A percentile compares a stretch with the other conserved stretches of the same genome.
phyloP scores from a whole-genome alignment of 2,113 vertebrate genomes.

The Pangasianodon hypophthalmus region DNA sequence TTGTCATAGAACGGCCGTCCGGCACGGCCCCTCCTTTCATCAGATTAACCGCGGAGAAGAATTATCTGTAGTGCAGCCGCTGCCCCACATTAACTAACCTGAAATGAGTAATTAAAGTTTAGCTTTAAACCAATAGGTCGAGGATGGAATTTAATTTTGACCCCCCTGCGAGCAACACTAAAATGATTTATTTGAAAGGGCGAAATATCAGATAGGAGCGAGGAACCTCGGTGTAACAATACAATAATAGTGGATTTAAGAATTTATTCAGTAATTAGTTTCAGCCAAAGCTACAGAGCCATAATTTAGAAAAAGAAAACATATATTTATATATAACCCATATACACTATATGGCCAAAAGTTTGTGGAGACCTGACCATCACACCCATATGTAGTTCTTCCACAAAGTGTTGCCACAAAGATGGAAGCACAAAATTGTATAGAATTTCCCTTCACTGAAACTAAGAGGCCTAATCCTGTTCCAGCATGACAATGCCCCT shows the following conservation, averaged over 20 bases:
- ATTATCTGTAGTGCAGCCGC: conserved; percentile 66
- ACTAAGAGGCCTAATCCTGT: no score
- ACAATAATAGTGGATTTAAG: not conserved
- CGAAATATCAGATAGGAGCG: not conserved
- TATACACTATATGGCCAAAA: no score
- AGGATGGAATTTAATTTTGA: conserved; percentile 66
- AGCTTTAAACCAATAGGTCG: conserved; percentile 69
- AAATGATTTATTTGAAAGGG: conserved; percentile 36
- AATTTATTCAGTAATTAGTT: not conserved
- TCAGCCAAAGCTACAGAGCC: not conserved
- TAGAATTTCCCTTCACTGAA: no score
- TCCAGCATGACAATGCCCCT: no score
- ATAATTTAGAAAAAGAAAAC: no score
- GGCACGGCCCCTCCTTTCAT: conserved; percentile 14
- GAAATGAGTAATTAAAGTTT: conserved; percentile 73
- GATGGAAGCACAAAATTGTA: no score
- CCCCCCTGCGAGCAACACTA: conserved; percentile 22
- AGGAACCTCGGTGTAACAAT: not conserved
- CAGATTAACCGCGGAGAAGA: conserved; percentile 62
- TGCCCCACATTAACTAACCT: conserved; percentile 64
- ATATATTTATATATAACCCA: not conserved
- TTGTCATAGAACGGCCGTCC: conserved; percentile 67
- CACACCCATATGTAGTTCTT: no score
- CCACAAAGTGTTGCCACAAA: no score
- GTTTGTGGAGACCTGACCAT: no score